These are phyloP conservation scores for Sebastes paucispinis DNA, from an alignment of 2,797 vertebrate genomes.

Conservation along the genomic window DNA sequence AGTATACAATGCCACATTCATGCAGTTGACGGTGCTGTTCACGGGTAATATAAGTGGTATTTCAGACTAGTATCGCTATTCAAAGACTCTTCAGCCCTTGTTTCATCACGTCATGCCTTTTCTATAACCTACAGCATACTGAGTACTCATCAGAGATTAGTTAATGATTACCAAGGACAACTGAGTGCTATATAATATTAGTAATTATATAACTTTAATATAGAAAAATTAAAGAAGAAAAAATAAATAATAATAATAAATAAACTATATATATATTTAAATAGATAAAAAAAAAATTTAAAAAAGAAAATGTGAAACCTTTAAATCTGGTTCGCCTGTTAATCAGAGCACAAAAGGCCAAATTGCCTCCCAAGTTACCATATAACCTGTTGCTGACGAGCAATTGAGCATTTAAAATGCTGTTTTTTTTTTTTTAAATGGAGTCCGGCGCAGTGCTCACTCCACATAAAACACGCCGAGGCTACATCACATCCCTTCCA, in stretches of 20 bases:
- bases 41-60: not conserved
- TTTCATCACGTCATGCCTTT: not conserved
- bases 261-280: too few species aligned
- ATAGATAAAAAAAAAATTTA: too few species aligned
- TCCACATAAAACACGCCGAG: not conserved
- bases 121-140: not conserved
- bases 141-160: not conserved
- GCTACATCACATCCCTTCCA: not conserved
- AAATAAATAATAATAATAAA: too few species aligned
- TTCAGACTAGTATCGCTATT: not conserved
- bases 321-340: too few species aligned
- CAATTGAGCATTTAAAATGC: too few species aligned
- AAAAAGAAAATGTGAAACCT: too few species aligned
- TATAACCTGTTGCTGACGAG: fast-evolving
- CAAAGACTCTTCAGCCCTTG: not conserved
- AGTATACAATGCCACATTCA: not conserved
- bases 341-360: too few species aligned
- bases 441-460: fast-evolving
- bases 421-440: too few species aligned
- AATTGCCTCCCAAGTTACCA: too few species aligned
- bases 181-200: too few species aligned
- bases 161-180: not conserved
- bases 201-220: too few species aligned
- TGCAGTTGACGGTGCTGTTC: not conserved
- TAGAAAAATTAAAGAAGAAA: too few species aligned